Evolutionary conservation across 2,888 invertebrate species (phyloP).

Genomic region (Psylliodes chrysocephalus): DNA sequence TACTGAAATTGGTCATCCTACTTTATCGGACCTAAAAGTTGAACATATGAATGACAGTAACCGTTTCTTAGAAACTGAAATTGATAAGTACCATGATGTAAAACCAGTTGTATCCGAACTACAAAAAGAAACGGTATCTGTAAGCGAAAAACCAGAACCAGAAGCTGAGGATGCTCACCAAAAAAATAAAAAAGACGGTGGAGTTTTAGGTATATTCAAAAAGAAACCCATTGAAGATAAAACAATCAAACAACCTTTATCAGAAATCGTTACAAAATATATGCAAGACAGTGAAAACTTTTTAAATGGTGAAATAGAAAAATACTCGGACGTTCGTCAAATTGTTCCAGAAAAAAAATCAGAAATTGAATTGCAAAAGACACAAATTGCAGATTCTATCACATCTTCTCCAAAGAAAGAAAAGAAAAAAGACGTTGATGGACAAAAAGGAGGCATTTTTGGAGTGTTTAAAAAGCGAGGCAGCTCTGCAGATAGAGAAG

Average conservation of each 20-base stretch:
- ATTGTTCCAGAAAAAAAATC: conserved; percentile 28
- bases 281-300: conserved; percentile 37
- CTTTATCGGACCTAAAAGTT: neutral
- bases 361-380: neutral
- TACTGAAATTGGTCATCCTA: neutral
- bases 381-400: neutral
- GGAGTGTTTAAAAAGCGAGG: conserved; percentile 39
- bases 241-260: neutral
- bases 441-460: conserved; percentile 27
- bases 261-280: neutral
- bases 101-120: conserved; percentile 23
- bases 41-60: neutral
- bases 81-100: conserved; percentile 45
- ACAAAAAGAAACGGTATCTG: neutral
- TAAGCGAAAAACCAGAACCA: neutral
- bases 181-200: conserved; percentile 17
- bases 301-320: conserved; percentile 47
- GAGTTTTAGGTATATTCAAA: conserved; percentile 36
- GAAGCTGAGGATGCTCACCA: neutral
- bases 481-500: conserved; percentile 33
- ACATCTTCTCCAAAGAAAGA: conserved; percentile 13
- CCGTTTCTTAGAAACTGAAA: conserved; percentile 40
- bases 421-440: conserved; percentile 20
- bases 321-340: conserved; percentile 45
- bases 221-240: conserved; percentile 12